Percentiles rank a stretch among this genome's conserved stretches.
Conservation (phyloP, 2,797 vertebrate species). For the Cuniculus paca region DNA sequence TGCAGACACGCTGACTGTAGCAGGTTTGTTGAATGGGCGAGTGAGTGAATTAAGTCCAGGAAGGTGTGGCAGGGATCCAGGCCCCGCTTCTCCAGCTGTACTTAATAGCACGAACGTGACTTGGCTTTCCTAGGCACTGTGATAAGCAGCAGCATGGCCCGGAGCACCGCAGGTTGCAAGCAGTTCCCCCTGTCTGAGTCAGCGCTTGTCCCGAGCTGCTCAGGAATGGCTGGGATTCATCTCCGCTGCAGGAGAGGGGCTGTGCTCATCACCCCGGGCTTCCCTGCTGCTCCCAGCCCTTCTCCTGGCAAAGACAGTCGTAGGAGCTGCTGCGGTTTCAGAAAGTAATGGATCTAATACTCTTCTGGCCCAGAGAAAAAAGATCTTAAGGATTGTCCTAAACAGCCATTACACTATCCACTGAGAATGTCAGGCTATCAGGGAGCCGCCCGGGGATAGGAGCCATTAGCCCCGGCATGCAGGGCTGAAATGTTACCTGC, state of each 20-base stretch:
- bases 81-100: conserved; percentile 78
- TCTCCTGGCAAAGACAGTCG: conserved; percentile 21
- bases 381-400: conserved; percentile 23
- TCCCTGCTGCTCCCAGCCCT: conserved; percentile 9
- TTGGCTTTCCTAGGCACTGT: conserved; percentile 79
- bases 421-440: conserved; percentile 47
- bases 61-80: conserved; percentile 58
- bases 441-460: conserved; percentile 38
- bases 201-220: conserved; percentile 31
- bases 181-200: conserved; percentile 63
- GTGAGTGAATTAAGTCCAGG: conserved; percentile 7
- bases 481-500: background rate
- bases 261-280: background rate
- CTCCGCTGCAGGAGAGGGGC: background rate
- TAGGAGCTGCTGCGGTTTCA: conserved; percentile 50
- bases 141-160: conserved; percentile 59
- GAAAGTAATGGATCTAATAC: conserved; percentile 42
- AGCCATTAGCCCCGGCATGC: background rate
- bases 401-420: conserved; percentile 52
- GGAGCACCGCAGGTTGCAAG: conserved; percentile 69
- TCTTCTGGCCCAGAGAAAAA: conserved; percentile 12
- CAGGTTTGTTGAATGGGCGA: conserved; percentile 62
- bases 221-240: conserved; percentile 36
- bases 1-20: background rate
- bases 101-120: conserved; percentile 77